Conservation (phyloP, 2,797 vertebrate genomes). For the Sebastes paucispinis region DNA sequence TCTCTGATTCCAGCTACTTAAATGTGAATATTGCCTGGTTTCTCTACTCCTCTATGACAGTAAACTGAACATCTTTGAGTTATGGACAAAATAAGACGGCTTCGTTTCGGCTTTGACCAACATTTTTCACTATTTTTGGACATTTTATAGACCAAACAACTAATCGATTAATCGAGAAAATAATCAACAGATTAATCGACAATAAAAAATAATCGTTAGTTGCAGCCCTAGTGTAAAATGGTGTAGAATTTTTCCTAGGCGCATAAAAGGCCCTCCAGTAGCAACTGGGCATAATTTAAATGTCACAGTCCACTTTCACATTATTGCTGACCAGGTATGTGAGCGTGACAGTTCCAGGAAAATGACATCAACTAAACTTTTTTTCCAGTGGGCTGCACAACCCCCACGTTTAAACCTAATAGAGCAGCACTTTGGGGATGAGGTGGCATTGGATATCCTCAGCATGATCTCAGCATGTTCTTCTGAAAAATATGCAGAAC, state of each 20-base stretch:
- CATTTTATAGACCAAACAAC: no score
- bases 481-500: not conserved
- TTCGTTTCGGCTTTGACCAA: no score
- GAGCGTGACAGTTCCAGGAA: constrained; percentile 54
- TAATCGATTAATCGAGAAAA: no score
- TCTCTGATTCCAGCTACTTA: no score
- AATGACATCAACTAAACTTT: constrained; percentile 42
- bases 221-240: no score
- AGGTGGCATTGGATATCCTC: constrained; percentile 15
- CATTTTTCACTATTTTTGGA: no score
- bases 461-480: not conserved
- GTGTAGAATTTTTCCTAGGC: constrained; percentile 3
- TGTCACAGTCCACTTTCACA: constrained; percentile 41
- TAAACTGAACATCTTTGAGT: no score
- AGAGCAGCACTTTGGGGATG: constrained; percentile 34
- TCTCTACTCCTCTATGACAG: no score
- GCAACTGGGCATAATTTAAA: constrained; percentile 38
- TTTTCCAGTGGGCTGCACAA: constrained; percentile 19
- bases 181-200: no score
- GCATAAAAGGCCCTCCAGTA: constrained; percentile 36
- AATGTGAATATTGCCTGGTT: no score
- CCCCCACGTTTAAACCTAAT: constrained; percentile 31
- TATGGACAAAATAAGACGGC: no score
- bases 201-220: no score
- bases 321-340: constrained; percentile 44